Percentiles rank a stretch among this genome's conserved stretches.
Conservation (phyloP, 2,113 vertebrate species). For the Ochotona princeps region DNA sequence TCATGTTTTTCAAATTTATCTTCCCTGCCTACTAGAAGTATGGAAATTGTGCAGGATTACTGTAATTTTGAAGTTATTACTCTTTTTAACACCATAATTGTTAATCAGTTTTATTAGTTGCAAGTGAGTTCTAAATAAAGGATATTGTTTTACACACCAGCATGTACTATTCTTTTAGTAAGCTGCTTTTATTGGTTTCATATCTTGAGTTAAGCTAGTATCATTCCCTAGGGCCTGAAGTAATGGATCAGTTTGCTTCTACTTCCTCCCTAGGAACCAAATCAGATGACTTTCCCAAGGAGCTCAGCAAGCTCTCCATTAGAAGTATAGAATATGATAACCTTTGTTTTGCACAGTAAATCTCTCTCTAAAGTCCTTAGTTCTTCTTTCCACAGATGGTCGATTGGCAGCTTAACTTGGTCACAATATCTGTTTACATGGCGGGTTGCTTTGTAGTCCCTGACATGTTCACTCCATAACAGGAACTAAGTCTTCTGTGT, state of each 20-base stretch:
- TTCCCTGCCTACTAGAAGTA: constrained; percentile 11
- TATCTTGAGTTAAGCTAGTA: constrained; percentile 1
- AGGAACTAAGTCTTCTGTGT: no score
- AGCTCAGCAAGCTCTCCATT: neutral
- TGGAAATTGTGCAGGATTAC: neutral
- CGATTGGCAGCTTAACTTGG: no score
- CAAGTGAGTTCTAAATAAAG: constrained; percentile 34
- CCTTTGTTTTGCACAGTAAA: neutral
- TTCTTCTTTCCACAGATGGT: no score
- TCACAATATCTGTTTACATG: no score
- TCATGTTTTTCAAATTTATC: constrained; percentile 18
- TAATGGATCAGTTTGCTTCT: neutral
- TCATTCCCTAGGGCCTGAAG: neutral
- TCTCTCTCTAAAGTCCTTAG: neutral
- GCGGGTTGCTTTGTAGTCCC: no score
- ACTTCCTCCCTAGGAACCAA: neutral
- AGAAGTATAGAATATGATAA: neutral
- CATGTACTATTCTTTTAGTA: neutral
- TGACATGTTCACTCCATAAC: no score
- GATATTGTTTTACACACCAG: neutral
- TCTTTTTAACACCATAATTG: neutral
- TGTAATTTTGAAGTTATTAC: neutral
- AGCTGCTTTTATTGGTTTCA: constrained; percentile 26
- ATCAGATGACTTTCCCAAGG: neutral
- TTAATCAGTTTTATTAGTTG: constrained; percentile 36